phyloP scores from a whole-genome alignment of 2,888 invertebrate genomes.

The Mythimna albipuncta region DNA sequence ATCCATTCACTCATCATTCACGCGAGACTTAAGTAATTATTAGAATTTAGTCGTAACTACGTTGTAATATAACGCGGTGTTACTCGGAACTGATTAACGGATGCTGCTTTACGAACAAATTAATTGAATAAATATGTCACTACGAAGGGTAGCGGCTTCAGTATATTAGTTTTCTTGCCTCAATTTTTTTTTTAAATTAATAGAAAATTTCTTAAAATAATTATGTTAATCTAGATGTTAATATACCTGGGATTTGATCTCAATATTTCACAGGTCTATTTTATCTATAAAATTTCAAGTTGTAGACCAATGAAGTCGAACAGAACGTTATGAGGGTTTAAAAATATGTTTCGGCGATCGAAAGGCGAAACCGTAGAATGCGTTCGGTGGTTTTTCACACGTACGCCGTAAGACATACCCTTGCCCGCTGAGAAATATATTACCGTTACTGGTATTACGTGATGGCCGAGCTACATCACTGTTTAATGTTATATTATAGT shows the following conservation, averaged over 20 bases:
- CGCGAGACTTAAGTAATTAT: slow-evolving; percentile 11
- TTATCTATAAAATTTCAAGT: background rate
- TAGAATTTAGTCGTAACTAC: slow-evolving; percentile 1
- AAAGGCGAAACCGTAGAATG: slow-evolving; percentile 32
- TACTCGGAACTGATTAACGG: background rate
- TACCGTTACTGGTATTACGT: slow-evolving; percentile 51
- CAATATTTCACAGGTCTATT: background rate
- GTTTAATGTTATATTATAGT: slow-evolving; percentile 47
- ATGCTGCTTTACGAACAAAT: background rate
- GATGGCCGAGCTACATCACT: slow-evolving; percentile 52
- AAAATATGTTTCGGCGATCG: slow-evolving; percentile 33
- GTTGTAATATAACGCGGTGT: background rate
- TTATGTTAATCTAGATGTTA: background rate
- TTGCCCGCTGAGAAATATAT: slow-evolving; percentile 44
- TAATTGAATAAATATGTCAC: background rate
- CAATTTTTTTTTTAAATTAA: too few species aligned
- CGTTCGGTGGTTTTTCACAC: slow-evolving; percentile 44
- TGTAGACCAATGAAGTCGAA: slow-evolving; percentile 9
- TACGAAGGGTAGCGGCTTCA: background rate
- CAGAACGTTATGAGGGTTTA: slow-evolving; percentile 6
- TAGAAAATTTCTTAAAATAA: background rate
- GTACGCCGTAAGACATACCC: slow-evolving; percentile 48
- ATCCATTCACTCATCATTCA: slow-evolving; percentile 27
- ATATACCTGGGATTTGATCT: background rate
- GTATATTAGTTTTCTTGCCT: background rate